Percentiles rank a stretch among this genome's conserved stretches.
phyloP scores from a whole-genome alignment of 2,797 vertebrate genomes.

The Scomberomorus guttatus region DNA sequence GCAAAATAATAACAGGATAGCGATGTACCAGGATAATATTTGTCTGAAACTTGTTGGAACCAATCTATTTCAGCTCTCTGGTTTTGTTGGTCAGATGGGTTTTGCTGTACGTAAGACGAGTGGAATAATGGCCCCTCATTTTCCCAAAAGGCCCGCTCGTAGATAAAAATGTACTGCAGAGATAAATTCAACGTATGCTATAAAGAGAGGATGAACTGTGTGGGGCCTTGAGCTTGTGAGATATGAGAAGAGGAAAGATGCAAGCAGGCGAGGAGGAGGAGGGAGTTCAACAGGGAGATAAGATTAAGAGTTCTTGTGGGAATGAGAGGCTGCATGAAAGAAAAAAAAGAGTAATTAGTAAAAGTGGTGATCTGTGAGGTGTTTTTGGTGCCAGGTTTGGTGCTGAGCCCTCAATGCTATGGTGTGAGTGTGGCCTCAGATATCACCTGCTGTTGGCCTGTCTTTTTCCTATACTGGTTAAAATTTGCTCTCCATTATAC shows the following conservation, averaged over 20 bases:
- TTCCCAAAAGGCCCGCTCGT: constrained; percentile 33
- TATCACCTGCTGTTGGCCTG: neutral
- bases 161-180: constrained; percentile 41
- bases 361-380: constrained; percentile 36
- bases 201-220: constrained; percentile 40
- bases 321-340: constrained; percentile 55
- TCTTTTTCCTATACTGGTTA: neutral
- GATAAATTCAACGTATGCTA: constrained; percentile 34
- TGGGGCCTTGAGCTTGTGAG: constrained; percentile 52
- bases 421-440: neutral
- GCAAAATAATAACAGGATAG: constrained; percentile 53
- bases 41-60: constrained; percentile 14
- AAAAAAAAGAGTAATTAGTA: constrained; percentile 50
- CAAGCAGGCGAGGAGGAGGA: neutral
- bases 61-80: constrained; percentile 32
- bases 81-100: constrained; percentile 7
- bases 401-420: neutral
- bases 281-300: constrained; percentile 49
- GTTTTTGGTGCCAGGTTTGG: constrained; percentile 1
- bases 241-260: constrained; percentile 51
- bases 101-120: constrained; percentile 14
- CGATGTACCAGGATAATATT: constrained; percentile 47
- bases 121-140: constrained; percentile 23
- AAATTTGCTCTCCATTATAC: neutral
- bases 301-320: constrained; percentile 56